Evolutionary conservation across 1,140 invertebrate genomes (phyloP), one percentile per base, ranked within the genome.

Genomic region (Caenorhabditis brenneri): DNA sequence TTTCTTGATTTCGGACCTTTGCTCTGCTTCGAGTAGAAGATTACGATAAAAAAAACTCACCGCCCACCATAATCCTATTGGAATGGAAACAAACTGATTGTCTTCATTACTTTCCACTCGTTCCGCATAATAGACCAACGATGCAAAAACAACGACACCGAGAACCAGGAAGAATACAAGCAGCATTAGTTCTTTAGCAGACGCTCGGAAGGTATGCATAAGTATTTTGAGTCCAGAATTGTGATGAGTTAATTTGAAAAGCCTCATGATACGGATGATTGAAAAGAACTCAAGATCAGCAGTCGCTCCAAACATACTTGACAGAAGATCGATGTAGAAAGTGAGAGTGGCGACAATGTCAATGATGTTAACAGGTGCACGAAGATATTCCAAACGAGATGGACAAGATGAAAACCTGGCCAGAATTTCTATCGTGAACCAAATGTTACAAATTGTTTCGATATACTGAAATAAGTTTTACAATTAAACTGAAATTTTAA

Each of bases 221-320:
- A 99, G 94, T 89, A 99, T 99, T 92, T 99, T 99, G 79, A 99
- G 93, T 51, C 97, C 97, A 79, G 95, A 96, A 86, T 96, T 97
- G 91, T 97, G 96, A 78, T 96, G 94, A n/a, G 97, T 99, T 86
- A 99, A 92, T 91, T 99, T 99, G 93, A 99, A 99, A 85, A 99
- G 93, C 90, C 95, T 94, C 91, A 99, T 96, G 86, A 99, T 99
- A 83, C 97, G 94, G 89, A 99, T 99, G 88, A 99, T 99, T 87
- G 94, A 95, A 94, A 99, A 97, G 93, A 99, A 99, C 92, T 99
- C 97, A 88, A 99, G 93, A 91, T 99, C 97, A 65, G 90, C 91
- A 9, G 89, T 87, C 16, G 90, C 87, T 15, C 88, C 90, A 97
- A 96, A 86, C 87, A 91, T 86, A 19, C 86, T 90, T 88, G 42